Evolutionary conservation across 2,797 vertebrate species (phyloP), one percentile per base, ranked within the genome.

Genomic region (Micromesistius poutassou): DNA sequence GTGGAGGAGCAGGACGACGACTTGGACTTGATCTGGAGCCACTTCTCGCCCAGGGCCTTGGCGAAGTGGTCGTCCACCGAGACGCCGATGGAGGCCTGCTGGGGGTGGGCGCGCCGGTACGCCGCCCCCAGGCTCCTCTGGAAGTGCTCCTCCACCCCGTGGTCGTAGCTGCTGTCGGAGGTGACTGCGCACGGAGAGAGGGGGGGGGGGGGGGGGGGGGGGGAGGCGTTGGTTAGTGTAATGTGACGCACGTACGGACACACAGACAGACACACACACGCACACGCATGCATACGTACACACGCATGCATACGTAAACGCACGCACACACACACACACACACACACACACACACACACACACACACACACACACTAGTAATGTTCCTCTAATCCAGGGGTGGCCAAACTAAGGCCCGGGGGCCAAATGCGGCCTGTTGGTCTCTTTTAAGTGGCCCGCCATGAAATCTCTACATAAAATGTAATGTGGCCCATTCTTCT

Each of bases 21-120:
- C 81, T 92, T 92, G 74, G 92, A 91, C 78, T 94, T 93, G 22
- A 95, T 90, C 86, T 94, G 90, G 36, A 89, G 90, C 95, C 95
- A 95, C 83, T 94, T 93, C 80, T 95, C 94, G 10, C 95, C 95
- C 82, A 95, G 83, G 71, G 95, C 94, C 83, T 95, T 95, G 88
- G 95, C 92, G 7, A 95, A 95, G 84, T 95, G 95, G 84, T 95
- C 94, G 3, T 95, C 95, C 0, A 95, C 95, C 0, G 94, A 95
- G 40, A 94, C 91, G 12, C 93, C 93, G 91, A 94, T 94, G 78
- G 94, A 93, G 31, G 91, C 87, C 83, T 91, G 92, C 87, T 87
- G 89, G 74, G 92, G 81, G 33, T 74, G 82, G 42, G 83, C 75
- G 55, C 83, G 88, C 73, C 92, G 91, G 87, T 95, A 95, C 85